Evolutionary conservation across 1,140 invertebrate species (phyloP).

Genomic region (Bombus polaris): DNA sequence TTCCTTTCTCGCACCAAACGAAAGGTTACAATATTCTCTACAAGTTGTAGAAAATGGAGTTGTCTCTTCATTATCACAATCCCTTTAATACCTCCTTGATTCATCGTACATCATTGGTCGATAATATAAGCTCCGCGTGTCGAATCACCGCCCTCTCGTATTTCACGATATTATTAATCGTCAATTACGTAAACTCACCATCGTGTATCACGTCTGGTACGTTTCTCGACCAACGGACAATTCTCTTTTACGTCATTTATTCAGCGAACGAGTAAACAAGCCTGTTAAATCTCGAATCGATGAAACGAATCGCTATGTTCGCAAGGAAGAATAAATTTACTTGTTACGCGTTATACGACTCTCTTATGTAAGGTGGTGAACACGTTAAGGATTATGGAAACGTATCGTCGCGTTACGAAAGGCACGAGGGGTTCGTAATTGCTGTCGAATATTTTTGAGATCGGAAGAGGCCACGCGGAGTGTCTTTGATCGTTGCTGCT

Average conservation of each 20-base stretch:
- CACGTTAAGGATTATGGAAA: constrained; percentile 28
- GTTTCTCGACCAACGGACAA: not conserved
- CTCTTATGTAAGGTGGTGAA: constrained; percentile 27
- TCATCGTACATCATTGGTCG: not conserved
- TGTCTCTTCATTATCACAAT: no score
- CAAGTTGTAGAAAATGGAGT: not conserved
- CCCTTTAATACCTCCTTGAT: no score
- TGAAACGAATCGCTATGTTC: not conserved
- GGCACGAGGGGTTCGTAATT: not conserved
- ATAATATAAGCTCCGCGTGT: not conserved
- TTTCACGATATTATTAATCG: not conserved
- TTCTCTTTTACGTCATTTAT: constrained; percentile 41
- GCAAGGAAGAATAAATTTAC: constrained; percentile 30
- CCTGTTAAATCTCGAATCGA: constrained; percentile 40
- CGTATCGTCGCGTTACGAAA: constrained; percentile 33
- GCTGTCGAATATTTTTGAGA: not conserved
- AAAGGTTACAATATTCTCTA: no score
- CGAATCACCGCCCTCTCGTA: not conserved
- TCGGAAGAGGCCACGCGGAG: not conserved
- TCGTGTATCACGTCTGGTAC: not conserved
- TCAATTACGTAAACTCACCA: not conserved
- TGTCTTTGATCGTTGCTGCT: not conserved
- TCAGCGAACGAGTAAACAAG: constrained; percentile 31
- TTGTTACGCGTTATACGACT: constrained; percentile 21
- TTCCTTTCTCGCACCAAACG: no score